A percentile compares a stretch with the other conserved stretches of the same genome.
phyloP scores from a whole-genome alignment of 2,888 invertebrate species.

The Clostera curtula region DNA sequence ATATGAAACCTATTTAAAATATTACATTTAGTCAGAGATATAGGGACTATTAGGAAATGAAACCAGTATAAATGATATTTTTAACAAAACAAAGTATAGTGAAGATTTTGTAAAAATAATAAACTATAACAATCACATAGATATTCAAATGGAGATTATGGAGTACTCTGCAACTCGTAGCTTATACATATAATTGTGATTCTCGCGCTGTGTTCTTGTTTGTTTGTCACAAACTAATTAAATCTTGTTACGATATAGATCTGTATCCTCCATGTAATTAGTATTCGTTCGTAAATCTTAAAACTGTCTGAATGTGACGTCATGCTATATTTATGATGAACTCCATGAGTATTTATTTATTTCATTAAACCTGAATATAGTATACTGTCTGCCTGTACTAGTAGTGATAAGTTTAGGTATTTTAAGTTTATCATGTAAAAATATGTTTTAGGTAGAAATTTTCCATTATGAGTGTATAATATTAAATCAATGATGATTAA shows the following conservation, averaged over 20 bases:
- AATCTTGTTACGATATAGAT: slow-evolving; percentile 31
- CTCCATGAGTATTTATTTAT: slow-evolving; percentile 33
- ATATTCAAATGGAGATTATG: no score
- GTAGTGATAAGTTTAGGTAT: slow-evolving; percentile 36
- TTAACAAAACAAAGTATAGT: slow-evolving; percentile 32
- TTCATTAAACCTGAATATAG: slow-evolving; percentile 24
- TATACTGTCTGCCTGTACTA: slow-evolving; percentile 43
- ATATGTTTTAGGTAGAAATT: slow-evolving; percentile 45
- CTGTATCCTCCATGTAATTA: slow-evolving; percentile 42
- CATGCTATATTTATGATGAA: slow-evolving; percentile 13
- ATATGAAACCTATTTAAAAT: slow-evolving; percentile 49
- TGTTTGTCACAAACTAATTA: slow-evolving; percentile 52
- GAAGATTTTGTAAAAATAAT: slow-evolving; percentile 51
- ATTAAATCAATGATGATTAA: slow-evolving; percentile 52
- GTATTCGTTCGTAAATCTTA: slow-evolving; percentile 26
- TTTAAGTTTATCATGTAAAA: slow-evolving; percentile 44
- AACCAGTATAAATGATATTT: slow-evolving; percentile 50
- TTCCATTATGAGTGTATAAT: slow-evolving; percentile 60
- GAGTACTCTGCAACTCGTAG: no score
- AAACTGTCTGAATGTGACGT: slow-evolving; percentile 16
- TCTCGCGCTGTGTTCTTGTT: slow-evolving; percentile 38
- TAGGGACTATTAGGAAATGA: slow-evolving; percentile 47
- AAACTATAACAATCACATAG: no score
- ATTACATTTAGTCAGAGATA: slow-evolving; percentile 40
- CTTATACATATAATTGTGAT: slow-evolving; percentile 32